Percentiles rank a stretch among this genome's conserved stretches.
These are phyloP conservation scores for Poliocrania exsul DNA, from an alignment of 2,797 vertebrate genomes.

Conservation along the genomic window DNA sequence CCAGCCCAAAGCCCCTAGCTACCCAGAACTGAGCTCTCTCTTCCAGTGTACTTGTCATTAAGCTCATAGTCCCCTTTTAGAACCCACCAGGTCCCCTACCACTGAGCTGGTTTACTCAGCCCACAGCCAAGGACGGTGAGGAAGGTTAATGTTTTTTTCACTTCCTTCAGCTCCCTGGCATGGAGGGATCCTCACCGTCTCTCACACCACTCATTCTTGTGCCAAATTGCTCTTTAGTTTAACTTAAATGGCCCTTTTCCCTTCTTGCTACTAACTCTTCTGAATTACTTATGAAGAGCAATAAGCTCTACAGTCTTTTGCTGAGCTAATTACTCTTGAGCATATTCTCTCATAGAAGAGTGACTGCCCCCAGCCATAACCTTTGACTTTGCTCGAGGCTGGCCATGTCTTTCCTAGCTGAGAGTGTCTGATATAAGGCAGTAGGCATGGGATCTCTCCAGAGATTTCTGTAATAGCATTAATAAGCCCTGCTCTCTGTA, in stretches of 20 bases:
- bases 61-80: not conserved
- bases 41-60: not conserved
- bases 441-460: not conserved
- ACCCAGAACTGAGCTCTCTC: not conserved
- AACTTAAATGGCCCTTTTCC: conserved; percentile 34
- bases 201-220: not conserved
- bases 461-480: not conserved
- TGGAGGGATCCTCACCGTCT: not conserved
- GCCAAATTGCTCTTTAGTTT: conserved; percentile 59
- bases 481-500: not conserved
- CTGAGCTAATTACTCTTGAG: conserved; percentile 30
- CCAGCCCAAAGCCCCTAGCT: not conserved
- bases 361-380: not conserved
- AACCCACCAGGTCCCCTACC: not conserved
- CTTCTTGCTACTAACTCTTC: conserved; percentile 37
- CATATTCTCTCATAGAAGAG: not conserved
- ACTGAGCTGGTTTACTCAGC: not conserved
- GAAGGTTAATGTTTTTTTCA: conserved; percentile 28
- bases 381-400: not conserved
- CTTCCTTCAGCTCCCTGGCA: conserved; percentile 32
- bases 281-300: conserved; percentile 48
- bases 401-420: not conserved
- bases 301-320: conserved; percentile 26
- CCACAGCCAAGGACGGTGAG: not conserved
- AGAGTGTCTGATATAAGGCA: not conserved